Base-by-base conservation (phyloP, 2,888 invertebrate genomes). In the Spicauda simplicius region DNA sequence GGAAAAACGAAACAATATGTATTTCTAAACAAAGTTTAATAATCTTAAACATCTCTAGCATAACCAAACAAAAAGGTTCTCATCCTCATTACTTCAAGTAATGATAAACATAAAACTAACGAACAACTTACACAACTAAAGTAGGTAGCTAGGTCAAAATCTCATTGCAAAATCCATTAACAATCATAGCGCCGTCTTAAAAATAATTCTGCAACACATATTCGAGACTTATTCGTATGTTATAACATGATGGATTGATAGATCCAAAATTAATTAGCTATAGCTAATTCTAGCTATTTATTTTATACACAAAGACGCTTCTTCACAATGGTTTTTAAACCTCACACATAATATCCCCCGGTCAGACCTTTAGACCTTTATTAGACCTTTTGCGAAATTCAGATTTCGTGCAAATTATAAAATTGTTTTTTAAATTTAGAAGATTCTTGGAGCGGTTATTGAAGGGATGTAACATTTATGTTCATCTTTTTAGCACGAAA, bases 61-160 rank as follows among this genome's bases (percentile, higher is more conserved):
- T 82, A 86, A 83, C 86, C 73, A 86, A 89, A 89, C 88, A 87
- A 86, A 89, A 87, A 84, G 81, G 79, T 82, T 78, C 78, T 76
- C 20, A 37, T 41, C 70, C 73, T 37, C 80, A 86, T 85, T 86
- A 89, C 89, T 90, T 90, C 77, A 90, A 90, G 90, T 86, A 90
- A 88, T 77, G 82, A 74, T 80, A 84, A 88, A 88, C 82, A 86
- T 86, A 86, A 84, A 72, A 84, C 74, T 72, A 70, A 73, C n/a
- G 45, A 69, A 70, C 59, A 60, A 60, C 68, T 72, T 70, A 68
- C 25, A 63, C 48, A 52, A 59, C 53, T 59, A 60, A 66, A 25
- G 25, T 25, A 25, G 25, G 48, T 66, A 62, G 54, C 20, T 45
- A 48, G 37, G 55, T 37, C 33, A 60, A 66, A 66, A 66, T 66